Evolutionary conservation across 1,140 invertebrate genomes (phyloP).

Genomic region (Diabrotica virgifera): DNA sequence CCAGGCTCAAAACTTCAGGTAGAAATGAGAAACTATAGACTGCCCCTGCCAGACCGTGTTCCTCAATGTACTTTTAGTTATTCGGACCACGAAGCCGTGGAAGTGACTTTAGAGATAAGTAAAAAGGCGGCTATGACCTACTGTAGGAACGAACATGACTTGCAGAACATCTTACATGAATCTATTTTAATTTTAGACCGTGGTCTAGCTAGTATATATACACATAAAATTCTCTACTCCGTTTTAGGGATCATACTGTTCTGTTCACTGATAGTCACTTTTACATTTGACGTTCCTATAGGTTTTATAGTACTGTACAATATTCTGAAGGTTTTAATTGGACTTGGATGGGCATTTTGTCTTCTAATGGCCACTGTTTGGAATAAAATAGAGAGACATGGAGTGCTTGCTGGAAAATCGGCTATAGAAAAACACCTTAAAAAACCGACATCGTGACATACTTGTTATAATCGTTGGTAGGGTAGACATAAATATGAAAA

Average conservation of each 20-base stretch:
- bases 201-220: slow-evolving; percentile 55
- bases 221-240: slow-evolving; percentile 60
- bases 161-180: slow-evolving; percentile 56
- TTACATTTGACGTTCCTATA: slow-evolving; percentile 47
- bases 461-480: no score
- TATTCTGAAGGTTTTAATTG: slow-evolving; percentile 59
- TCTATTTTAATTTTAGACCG: slow-evolving; percentile 60
- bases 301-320: slow-evolving; percentile 52
- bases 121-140: slow-evolving; percentile 53
- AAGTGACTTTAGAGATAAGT: slow-evolving; percentile 13
- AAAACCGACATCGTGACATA: slow-evolving; percentile 14
- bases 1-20: slow-evolving; percentile 55
- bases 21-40: slow-evolving; percentile 59
- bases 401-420: slow-evolving; percentile 65
- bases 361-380: slow-evolving; percentile 75
- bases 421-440: slow-evolving; percentile 54
- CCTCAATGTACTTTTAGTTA: slow-evolving; percentile 72
- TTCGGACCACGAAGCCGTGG: slow-evolving; percentile 89
- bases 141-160: slow-evolving; percentile 35
- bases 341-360: slow-evolving; percentile 63
- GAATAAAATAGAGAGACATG: slow-evolving; percentile 75
- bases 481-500: no score
- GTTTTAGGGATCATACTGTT: slow-evolving; percentile 52
- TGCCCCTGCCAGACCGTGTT: slow-evolving; percentile 71
- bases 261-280: slow-evolving; percentile 45